Base-by-base conservation (phyloP, 1,140 invertebrate genomes). In the Dendroctonus ponderosae region DNA sequence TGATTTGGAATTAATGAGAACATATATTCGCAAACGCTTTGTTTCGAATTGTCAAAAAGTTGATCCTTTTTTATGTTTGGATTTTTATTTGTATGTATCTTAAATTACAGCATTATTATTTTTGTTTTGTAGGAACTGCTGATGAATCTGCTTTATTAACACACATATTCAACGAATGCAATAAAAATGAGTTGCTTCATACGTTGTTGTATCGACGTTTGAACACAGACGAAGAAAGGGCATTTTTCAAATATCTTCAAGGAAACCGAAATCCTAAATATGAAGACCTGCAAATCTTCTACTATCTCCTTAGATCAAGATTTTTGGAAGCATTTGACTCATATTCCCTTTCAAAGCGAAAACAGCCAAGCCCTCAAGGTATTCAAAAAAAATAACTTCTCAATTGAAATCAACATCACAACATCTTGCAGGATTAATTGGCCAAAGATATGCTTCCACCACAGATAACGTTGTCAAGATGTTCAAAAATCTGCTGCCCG, bases 281-380 rank as follows among this genome's bases (percentile, higher is more conserved):
- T 7, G 71, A 72, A 7, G 73, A 78, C 43, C 66, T 77, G 52
- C 68, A 75, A 41, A 64, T 77, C 26, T 69, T 72, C 43, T 79
- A 77, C 69, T 76, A 71, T 54, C 42, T 77, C 6, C 58, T 74
- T 37, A 43, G 76, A 6, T 73, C 74, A 8, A 64, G 71, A 12
- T 77, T 73, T 65, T 61, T 75, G 7, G 77, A 79, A 51, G 75
- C 75, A 8, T 77, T 76, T 53, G 70, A 77, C 37, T 44, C 59
- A 26, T 57, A 74, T 38, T 37, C 70, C 3, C 43, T 15, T 9
- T 43, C 41, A 6, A 59, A 56, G 38, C 46, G 59, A 11, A 65
- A 61, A 7, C 53, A 50, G 48, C 52, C 56, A 4, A 69, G 70
- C 39, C 61, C 15, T 50, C 69, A 74, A 68, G 72, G 74, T 51